Base-by-base conservation (phyloP, 2,797 vertebrate species). In the Myripristis jacobus region DNA sequence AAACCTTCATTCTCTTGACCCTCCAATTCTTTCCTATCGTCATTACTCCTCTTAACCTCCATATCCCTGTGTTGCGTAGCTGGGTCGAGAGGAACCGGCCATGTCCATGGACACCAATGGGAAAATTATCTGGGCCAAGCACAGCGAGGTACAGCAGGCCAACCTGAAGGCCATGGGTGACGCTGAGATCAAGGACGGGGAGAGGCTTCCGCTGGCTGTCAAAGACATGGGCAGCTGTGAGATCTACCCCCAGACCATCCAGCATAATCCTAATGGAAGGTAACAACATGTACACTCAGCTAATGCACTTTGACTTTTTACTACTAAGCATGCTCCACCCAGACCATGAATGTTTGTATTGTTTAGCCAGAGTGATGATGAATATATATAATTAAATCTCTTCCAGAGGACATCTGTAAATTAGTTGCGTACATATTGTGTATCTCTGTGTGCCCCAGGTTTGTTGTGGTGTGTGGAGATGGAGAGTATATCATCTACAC, bases 201-300 rank as follows among this genome's bases (percentile, higher is more conserved):
- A 99, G 87, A 95, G 97, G 77, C 86, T 99, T 53, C 97, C 97
- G 0, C 87, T 99, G 82, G 98, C 97, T 47, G 98, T 99, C 18
- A 99, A 99, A 91, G 98, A 99, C 79, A 98, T 99, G 98, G 98
- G 98, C 70, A 99, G 98, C 90, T 99, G 97, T 92, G 98, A 99
- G 91, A 98, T 99, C 85, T 99, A 99, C 84, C 98, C 98, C 62
- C 98, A 99, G 89, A 99, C 97, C 22, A 98, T 99, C 86, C 97
- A 98, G 76, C 98, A 99, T 86, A 99, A 99, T 79, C 97, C 98
- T 2, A 99, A 99, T 27, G 98, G 98, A 88, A 94, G 97, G 98
- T 98, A 92, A 89, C 69, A 18, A 31, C 1, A 18, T 10, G 43
- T 15, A 27, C 11, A 11, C 16, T 70, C 0, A 22, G 27, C 10